Evolutionary conservation across 2,797 vertebrate genomes (phyloP).

Genomic region (Lemur catta): DNA sequence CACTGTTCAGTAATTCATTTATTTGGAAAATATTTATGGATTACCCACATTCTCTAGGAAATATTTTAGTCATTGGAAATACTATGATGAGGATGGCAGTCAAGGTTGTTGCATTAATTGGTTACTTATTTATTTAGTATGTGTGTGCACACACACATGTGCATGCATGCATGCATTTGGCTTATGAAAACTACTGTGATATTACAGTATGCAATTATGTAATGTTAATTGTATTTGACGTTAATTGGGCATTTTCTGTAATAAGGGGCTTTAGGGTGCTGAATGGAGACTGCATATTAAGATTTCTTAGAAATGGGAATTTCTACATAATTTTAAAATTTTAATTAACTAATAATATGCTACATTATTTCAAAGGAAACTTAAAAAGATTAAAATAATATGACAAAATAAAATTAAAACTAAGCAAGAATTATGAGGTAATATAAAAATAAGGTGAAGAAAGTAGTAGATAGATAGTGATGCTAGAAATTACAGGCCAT

Average conservation of each 20-base stretch:
- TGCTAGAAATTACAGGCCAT: background rate
- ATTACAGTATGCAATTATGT: background rate
- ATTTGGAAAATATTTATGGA: background rate
- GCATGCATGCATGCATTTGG: background rate
- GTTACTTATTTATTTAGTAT: background rate
- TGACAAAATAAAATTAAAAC: slow-evolving; percentile 8
- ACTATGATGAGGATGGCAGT: background rate
- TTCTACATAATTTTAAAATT: background rate
- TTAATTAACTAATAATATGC: background rate
- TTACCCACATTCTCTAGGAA: background rate
- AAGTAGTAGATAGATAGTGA: background rate
- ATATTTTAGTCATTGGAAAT: background rate
- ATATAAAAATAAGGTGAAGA: background rate
- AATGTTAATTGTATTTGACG: background rate
- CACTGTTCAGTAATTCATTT: background rate
- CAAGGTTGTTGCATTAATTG: background rate
- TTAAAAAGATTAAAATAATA: background rate
- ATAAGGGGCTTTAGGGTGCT: background rate
- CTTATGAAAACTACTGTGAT: background rate
- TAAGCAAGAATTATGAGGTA: background rate
- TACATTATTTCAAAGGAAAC: background rate
- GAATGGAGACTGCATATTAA: background rate
- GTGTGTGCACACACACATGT: background rate
- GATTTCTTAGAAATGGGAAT: background rate
- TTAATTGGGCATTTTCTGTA: background rate